Base-by-base conservation (phyloP, 2,888 invertebrate genomes). In the Machimus atricapillus region DNA sequence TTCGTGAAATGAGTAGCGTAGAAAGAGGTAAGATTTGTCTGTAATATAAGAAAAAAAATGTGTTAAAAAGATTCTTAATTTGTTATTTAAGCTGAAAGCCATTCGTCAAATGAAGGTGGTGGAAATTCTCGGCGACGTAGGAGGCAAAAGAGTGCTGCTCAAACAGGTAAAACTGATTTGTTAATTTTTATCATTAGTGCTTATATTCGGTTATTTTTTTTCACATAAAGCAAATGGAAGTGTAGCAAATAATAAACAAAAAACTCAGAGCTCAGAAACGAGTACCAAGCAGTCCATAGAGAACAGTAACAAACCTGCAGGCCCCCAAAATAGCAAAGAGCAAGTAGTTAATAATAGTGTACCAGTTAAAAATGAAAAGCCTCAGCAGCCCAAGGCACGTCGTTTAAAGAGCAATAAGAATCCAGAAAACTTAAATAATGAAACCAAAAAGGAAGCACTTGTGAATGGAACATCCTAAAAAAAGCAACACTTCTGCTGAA, bases 381-480 rank as follows among this genome's bases (percentile, higher is more conserved):
- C 89, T 58, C 89, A 87, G 88, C 90, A 58, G 27, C 58, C 56
- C 19, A 85, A 85, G 40, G 37, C 58, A n/a, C 88, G 88, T 52
- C 88, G 88, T 52, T 87, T 87, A 81, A 88, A 88, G 56, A 88
- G 79, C 78, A 87, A 87, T 87, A 88, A 88, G 83, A 87, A 58
- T 81, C 86, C 77, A 85, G 90, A 87, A 40, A 86, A 58, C 19
- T 27, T 86, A 76, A 78, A 91, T 89, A 91, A 91, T 89, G 90
- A 90, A 89, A 90, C 90, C 78, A 92, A 92, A 90, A 92, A 92
- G 89, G 92, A 92, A 89, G 90, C 91, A 87, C 90, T 92, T 89
- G 92, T 92, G 87, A 92, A 92, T 90, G 92, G 92, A 89, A 92
- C 92, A 89, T 92, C 92, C 91, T 92, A 92, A 91, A 90, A n/a